phyloP scores from a whole-genome alignment of 2,888 invertebrate species.

The Sussaba pulchella region DNA sequence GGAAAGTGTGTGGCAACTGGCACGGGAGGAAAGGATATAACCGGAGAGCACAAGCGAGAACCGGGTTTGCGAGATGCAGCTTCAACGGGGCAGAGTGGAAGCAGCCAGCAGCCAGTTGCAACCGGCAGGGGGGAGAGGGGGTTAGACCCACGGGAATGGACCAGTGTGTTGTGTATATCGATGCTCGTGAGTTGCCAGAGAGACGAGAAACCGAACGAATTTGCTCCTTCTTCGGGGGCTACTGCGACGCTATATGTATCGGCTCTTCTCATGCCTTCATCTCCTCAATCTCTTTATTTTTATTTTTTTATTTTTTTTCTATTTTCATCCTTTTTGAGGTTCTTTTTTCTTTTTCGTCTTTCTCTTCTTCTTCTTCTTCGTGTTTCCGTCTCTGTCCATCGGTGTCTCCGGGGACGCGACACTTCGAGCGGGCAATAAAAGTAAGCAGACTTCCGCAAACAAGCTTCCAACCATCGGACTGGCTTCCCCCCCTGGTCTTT shows the following conservation, averaged over 20 bases:
- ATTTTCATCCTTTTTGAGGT: no score
- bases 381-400: constrained; percentile 21
- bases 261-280: constrained; percentile 3
- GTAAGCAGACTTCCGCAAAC: constrained; percentile 70
- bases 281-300: constrained; percentile 17
- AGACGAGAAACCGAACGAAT: constrained; percentile 60
- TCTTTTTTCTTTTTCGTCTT: no score
- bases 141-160: constrained; percentile 61
- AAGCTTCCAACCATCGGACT: constrained; percentile 65
- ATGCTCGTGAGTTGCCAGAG: constrained; percentile 4
- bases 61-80: constrained; percentile 57
- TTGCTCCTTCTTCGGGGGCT: constrained; percentile 61
- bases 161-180: constrained; percentile 42
- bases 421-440: constrained; percentile 69
- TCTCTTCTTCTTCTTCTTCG: no score
- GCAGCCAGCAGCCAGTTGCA: constrained; percentile 37
- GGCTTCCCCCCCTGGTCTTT: constrained; percentile 22
- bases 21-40: constrained; percentile 41
- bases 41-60: constrained; percentile 57
- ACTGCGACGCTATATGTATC: constrained; percentile 46
- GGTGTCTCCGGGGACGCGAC: constrained; percentile 52
- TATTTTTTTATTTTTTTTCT: no score
- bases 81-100: background rate
- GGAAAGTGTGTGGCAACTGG: constrained; percentile 25
- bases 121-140: constrained; percentile 2